Evolutionary conservation across 2,113 vertebrate genomes (phyloP), one percentile per base, ranked within the genome.

Genomic region (Butorides virescens): DNA sequence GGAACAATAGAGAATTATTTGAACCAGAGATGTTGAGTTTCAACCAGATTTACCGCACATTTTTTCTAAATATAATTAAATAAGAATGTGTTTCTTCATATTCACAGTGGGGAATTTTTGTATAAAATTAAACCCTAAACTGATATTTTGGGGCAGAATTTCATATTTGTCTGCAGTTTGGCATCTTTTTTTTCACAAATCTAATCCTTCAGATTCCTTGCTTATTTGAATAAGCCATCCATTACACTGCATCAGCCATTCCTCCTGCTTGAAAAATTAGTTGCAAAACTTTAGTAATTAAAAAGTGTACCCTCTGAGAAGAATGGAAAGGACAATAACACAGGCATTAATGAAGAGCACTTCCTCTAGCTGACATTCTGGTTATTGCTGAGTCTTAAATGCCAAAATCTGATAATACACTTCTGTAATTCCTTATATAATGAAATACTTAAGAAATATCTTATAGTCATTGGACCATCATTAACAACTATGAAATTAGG

Each of bases 401-500:
- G 88, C 11, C 90, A 94, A 95, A 96, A 85, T 95, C 89, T 92
- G 95, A 95, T 95, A 83, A 91, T 70, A 65, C 44, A 82, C 78
- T 94, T 95, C 55, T 85, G 39, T 86, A 97, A 94, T 92, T 96
- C 75, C 67, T 96, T 80, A 77, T 52, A 88, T 87, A 97, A 97
- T 83, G 37, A 97, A 97, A 97, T 94, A 93, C 59, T 94, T 82
- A 97, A 97, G 83, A 95, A 97, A 96, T 83, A 96, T 90, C 73
- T 91, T 91, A 79, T 46, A 93, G 76, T 93, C 67, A 93, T 78
- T 93, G 96, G 90, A 49, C 72, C 46, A 89, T 62, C 56, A 56
- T 93, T 95, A 98, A 96, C 91, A 97, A 70, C 90, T 96, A 96
- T 97, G 86, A 98, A 98, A 98, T 97, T 93, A 97, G 89, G 75